Conservation (phyloP, 1,140 invertebrate genomes). For the Nautilus pompilius region DNA sequence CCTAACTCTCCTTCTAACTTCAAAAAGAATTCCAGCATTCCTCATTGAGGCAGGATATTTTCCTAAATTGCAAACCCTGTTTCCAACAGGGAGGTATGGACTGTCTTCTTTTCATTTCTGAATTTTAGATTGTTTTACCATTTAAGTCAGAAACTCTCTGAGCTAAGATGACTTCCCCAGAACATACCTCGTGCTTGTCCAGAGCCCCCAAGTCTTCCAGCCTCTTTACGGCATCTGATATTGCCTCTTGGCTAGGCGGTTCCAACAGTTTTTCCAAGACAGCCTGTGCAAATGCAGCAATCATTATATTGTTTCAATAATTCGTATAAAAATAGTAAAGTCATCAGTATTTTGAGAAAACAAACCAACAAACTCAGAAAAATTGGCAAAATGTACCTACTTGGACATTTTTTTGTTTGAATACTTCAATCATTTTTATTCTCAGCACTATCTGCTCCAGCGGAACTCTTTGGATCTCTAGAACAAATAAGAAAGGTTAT, state of each 20-base stretch:
- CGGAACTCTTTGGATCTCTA: slow-evolving; percentile 53
- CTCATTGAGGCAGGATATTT: too few relatives aligned
- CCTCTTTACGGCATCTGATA: slow-evolving; percentile 34
- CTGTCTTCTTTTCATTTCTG: too few relatives aligned
- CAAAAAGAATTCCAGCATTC: too few relatives aligned
- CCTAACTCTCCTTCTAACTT: too few relatives aligned
- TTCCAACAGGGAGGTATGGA: too few relatives aligned
- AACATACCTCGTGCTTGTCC: slow-evolving; percentile 37
- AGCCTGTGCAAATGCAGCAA: slow-evolving; percentile 20
- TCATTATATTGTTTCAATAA: background rate
- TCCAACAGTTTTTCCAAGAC: slow-evolving; percentile 43
- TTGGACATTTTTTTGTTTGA: slow-evolving; percentile 30
- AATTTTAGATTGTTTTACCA: too few relatives aligned
- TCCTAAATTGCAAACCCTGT: too few relatives aligned
- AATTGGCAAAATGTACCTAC: slow-evolving; percentile 4
- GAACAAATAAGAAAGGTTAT: too few relatives aligned
- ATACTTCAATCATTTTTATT: slow-evolving; percentile 52
- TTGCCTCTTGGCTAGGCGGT: slow-evolving; percentile 36
- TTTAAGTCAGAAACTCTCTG: too few relatives aligned
- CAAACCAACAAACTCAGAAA: background rate
- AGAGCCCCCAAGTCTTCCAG: slow-evolving; percentile 49
- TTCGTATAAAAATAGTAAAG: background rate
- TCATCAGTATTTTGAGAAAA: background rate
- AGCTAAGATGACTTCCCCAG: too few relatives aligned
- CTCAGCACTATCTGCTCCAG: slow-evolving; percentile 50